Percentiles rank a stretch among this genome's conserved stretches.
phyloP scores from a whole-genome alignment of 2,113 vertebrate genomes.

The Nesogale talazaci region DNA sequence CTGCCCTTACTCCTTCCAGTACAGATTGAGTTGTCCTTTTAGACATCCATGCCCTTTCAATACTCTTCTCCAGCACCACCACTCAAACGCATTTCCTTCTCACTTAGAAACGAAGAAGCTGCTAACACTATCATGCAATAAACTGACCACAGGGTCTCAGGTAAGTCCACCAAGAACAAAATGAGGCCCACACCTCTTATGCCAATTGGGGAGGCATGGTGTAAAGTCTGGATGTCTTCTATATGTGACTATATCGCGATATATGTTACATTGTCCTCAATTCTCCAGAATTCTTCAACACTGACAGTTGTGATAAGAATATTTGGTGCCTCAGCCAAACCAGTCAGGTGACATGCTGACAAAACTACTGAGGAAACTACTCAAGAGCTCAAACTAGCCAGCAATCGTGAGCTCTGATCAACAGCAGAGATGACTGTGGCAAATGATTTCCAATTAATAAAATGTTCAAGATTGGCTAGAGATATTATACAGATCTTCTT shows the following conservation, averaged over 20 bases:
- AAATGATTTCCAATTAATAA: not conserved
- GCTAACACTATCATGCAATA: not conserved
- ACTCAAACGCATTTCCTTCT: not conserved
- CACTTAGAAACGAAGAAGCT: constrained; percentile 4
- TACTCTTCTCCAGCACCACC: no score
- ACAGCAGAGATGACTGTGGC: no score
- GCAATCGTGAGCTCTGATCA: not conserved
- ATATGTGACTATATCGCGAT: not conserved
- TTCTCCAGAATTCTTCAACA: not conserved
- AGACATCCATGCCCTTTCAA: no score
- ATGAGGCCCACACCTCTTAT: not conserved
- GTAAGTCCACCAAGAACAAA: not conserved
- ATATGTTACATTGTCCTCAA: no score
- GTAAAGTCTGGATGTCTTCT: not conserved
- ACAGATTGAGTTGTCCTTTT: no score
- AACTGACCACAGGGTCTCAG: not conserved
- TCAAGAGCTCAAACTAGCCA: not conserved
- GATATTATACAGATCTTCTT: not conserved
- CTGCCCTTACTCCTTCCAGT: no score
- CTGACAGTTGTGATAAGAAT: not conserved
- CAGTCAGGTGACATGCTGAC: not conserved
- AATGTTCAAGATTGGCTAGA: not conserved
- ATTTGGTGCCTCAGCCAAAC: not conserved
- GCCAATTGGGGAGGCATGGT: not conserved
- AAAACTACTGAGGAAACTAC: not conserved